phyloP scores from a whole-genome alignment of 2,888 invertebrate genomes.

The Sericinus montela region DNA sequence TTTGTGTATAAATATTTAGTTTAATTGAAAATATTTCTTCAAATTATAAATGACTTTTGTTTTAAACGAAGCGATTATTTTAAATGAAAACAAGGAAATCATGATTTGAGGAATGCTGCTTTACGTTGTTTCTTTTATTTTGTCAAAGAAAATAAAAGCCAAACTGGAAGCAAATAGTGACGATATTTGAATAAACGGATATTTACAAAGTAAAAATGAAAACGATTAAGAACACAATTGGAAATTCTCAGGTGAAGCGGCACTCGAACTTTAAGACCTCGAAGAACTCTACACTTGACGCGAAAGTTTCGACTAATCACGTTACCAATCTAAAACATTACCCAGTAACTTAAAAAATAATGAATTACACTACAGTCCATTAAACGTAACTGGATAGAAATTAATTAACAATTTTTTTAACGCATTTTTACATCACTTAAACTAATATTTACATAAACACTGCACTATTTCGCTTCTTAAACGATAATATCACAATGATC shows the following conservation, averaged over 20 bases:
- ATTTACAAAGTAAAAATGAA: constrained; percentile 12
- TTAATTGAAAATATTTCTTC: too few relatives aligned
- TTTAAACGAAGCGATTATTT: neutral
- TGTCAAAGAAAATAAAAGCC: constrained; percentile 18
- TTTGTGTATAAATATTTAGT: too few relatives aligned
- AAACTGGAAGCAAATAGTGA: constrained; percentile 17
- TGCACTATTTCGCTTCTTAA: constrained; percentile 57
- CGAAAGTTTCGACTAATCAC: constrained; percentile 7
- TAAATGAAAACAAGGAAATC: constrained; percentile 6
- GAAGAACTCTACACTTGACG: constrained; percentile 4
- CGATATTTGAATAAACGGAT: constrained; percentile 11
- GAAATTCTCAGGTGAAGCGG: constrained; percentile 16
- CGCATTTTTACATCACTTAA: constrained; percentile 60
- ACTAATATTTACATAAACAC: constrained; percentile 67
- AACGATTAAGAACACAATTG: constrained; percentile 13
- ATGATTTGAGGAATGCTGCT: constrained; percentile 19
- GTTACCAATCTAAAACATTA: constrained; percentile 3
- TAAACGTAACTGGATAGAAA: constrained; percentile 48
- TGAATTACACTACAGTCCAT: constrained; percentile 33
- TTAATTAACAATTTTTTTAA: constrained; percentile 56
- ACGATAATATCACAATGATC: constrained; percentile 75
- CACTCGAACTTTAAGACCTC: constrained; percentile 6
- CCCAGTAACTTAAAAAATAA: constrained; percentile 19
- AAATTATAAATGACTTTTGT: too few relatives aligned
- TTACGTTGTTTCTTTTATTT: constrained; percentile 17